Base-by-base conservation (phyloP, 2,888 invertebrate species). In the Drosophila mayaguana region DNA sequence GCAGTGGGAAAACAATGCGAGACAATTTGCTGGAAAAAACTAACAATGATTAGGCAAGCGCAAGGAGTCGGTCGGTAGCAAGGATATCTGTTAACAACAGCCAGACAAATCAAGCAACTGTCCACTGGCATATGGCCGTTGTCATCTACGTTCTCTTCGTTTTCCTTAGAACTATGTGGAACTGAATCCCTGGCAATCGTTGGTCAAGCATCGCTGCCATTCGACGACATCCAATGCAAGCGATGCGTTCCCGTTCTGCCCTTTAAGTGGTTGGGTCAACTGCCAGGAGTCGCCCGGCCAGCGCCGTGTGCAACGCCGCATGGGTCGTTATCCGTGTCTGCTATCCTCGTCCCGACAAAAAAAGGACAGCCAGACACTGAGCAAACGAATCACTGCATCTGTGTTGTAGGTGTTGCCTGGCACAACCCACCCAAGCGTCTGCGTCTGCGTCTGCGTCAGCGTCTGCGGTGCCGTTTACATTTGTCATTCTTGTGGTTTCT, bases 271-370 rank as follows among this genome's bases (percentile, higher is more conserved):
- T 72, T 64, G 25, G 64, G 22, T 59, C 40, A 55, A 25, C 40
- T 62, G 40, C 25, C 38, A 51, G 70, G 45, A 56, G 20, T 8
- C 43, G 56, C 14, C 53, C 1, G 45, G 45, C 8, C 45, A 45
- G 22, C 8, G 84, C 80, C 87, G 81, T 70, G 80, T 84, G 84
- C 87, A 84, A 86, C 84, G 87, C 87, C 80, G 81, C 84, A 87
- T 83, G 84, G 76, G 81, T 70, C 64, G 40, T 45, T 59, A 60
- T 40, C 48, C 50, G 63, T 65, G 9, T 25, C 25, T 25, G 46
- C 25, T 46, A 25, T 46, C 25, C 46, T 46, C 16, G n/a, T n/a
- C n/a, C 42, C 28, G 42, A 65, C 43, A 67, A 14, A 2, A 63
- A 22, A 25, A 36, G 57, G 59, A 56, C 48, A 50, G 55, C 65